phyloP scores from a whole-genome alignment of 2,888 invertebrate species.

The Phortica magna region DNA sequence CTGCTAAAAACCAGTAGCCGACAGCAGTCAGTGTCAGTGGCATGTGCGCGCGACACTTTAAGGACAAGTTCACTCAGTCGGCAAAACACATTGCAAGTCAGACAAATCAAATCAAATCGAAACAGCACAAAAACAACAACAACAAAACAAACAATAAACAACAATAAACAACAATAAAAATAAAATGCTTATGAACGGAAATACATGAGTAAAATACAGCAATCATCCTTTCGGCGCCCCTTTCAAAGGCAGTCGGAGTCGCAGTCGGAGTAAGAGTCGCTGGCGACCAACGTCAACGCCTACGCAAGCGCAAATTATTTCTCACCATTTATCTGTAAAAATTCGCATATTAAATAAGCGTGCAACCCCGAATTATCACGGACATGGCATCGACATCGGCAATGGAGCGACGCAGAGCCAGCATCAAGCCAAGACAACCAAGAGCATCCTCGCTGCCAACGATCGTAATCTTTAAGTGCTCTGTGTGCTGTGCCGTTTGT shows the following conservation, averaged over 20 bases:
- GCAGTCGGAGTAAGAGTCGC: no score
- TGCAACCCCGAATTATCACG: conserved; percentile 76
- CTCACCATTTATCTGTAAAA: conserved; percentile 75
- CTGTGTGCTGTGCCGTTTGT: conserved; percentile 53
- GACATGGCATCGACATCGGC: conserved; percentile 71
- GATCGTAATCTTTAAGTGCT: conserved; percentile 69
- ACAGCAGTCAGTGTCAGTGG: conserved; percentile 5
- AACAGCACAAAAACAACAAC: conserved; percentile 21
- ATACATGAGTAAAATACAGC: not conserved
- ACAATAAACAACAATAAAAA: no score
- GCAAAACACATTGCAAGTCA: conserved; percentile 42
- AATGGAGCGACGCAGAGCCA: conserved; percentile 17
- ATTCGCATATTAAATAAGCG: conserved; percentile 76
- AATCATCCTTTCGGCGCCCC: not conserved
- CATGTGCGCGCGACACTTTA: conserved; percentile 31
- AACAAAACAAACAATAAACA: no score
- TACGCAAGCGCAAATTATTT: conserved; percentile 69
- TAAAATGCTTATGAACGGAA: not conserved
- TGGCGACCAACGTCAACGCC: conserved; percentile 2
- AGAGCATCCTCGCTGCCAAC: conserved; percentile 30
- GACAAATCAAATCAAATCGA: not conserved
- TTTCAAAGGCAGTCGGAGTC: not conserved
- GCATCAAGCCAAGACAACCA: not conserved
- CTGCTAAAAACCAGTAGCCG: conserved; percentile 22
- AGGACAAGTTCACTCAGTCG: conserved; percentile 34